Base-by-base conservation (phyloP, 35 echinoderm and acorn worm species). In the Ptychodera flava region DNA sequence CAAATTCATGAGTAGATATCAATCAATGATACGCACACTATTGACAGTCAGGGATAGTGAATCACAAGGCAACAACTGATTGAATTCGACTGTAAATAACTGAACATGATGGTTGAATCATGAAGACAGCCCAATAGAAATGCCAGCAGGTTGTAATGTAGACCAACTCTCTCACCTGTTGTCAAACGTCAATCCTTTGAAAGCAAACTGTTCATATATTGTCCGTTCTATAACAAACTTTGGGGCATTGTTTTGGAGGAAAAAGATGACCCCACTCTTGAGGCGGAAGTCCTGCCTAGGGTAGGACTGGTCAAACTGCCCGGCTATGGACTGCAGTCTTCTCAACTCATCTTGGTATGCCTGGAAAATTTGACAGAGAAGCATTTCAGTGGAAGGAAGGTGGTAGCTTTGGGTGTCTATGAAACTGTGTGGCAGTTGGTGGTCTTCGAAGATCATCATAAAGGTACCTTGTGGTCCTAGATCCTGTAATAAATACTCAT, bases 181-280 rank as follows among this genome's bases (percentile, higher is more conserved):
- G 36, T 94, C 90, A 81, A 88, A 86, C 31, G 89, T 94, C 1
- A 92, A 34, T 79, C 85, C 83, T 80, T 91, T 87, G 33, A 89
- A 90, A 33, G 93, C 90, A 89, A 97, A 91, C 45, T 97, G 92
- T 36, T 94, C 90, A 15, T 92, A 33, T 15, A 97, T 31, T 28
- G 89, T 87, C 35, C 93, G 87, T 28, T 92, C 77, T 29, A 92
- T 85, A 14, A 97, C 84, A 82, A 91, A 91, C 0, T 79, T 85
- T 0, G 89, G 85, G 15, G 95, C 90, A 0, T 76, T 84, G 78
- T 97, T 97, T 82, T 86, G 91, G 0, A 92, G 77, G 29, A 94
- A 91, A 82, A 88, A 97, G 16, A 91, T 78, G 0, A 93, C 89
- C 28, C 86, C 81, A 35, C 87, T 91, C 31, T 88, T 80, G 33